Base-by-base conservation (phyloP, 2,797 vertebrate genomes). In the Mastacembelus armatus region DNA sequence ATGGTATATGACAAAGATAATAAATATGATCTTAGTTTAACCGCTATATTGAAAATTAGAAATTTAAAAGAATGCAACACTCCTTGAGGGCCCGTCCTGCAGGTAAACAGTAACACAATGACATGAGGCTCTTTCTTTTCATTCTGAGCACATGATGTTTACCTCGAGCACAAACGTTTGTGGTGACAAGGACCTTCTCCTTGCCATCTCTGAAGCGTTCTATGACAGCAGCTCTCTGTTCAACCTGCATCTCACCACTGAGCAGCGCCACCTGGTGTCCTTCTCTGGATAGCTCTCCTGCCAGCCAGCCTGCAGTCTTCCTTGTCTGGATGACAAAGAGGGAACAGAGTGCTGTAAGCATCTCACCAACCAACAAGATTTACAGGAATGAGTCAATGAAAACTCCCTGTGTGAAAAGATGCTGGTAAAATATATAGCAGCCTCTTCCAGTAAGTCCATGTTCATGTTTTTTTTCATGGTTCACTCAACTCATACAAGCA, bases 241-340 rank as follows among this genome's bases (percentile, higher is more conserved):
- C 98, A 81, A 99, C 97, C 94, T 98, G 95, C 98, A 99, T 98
- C 75, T 99, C 98, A 0, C 96, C 96, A 0, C 96, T 98, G 30
- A 99, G 94, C 86, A 99, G 71, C 3, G 97, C 96, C 85, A 98
- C 97, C 90, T 98, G 96, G 86, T 98, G 97, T 45, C 95, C 95
- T 75, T 98, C 96, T 78, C 93, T 91, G 0, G 96, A 98, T 57
- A 99, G 93, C 91, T 98, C 97, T 0, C 95, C 97, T 0, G 96
- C 96, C 74, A 98, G 86, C 96, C 96, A 98, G 9, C 95, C 94
- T 0, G 95, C 96, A 0, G 96, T 99, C 89, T 95, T 99, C 51
- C 96, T 95, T 2, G 96, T 98, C 96, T 98, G 86, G 2, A 85
- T 49, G 7, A 45, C 29, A 78, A 1, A 78, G 10, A 65, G 7